phyloP scores from a whole-genome alignment of 1,140 invertebrate species.

The Hycleus cichorii region DNA sequence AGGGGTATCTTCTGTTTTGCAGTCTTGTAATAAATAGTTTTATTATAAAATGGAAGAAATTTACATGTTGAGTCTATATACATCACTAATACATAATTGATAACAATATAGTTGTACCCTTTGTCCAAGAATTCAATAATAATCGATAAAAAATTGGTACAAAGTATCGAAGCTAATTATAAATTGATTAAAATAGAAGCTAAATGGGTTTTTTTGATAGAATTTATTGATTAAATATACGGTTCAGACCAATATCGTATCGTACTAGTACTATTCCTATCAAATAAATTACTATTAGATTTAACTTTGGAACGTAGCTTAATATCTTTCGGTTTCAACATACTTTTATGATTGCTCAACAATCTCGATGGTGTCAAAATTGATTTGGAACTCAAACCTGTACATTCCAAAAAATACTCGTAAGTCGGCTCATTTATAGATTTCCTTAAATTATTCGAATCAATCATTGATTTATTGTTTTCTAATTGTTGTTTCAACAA shows the following conservation, averaged over 20 bases:
- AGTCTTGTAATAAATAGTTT: too few species aligned
- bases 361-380: slow-evolving; percentile 64
- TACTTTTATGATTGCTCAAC: slow-evolving; percentile 66
- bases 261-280: slow-evolving; percentile 29
- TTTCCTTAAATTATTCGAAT: neutral
- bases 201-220: too few species aligned
- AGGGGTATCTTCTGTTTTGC: too few species aligned
- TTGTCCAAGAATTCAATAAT: too few species aligned
- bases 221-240: slow-evolving; percentile 26
- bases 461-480: slow-evolving; percentile 5
- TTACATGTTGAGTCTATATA: too few species aligned
- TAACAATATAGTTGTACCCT: too few species aligned
- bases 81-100: too few species aligned
- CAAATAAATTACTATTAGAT: slow-evolving; percentile 27
- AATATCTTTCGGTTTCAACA: slow-evolving; percentile 70
- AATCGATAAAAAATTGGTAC: too few species aligned
- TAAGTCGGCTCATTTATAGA: slow-evolving; percentile 43
- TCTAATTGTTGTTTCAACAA: slow-evolving; percentile 31
- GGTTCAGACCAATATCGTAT: slow-evolving; percentile 40
- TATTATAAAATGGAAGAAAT: too few species aligned
- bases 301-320: slow-evolving; percentile 52
- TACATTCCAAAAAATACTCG: slow-evolving; percentile 70
- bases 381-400: slow-evolving; percentile 72
- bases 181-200: too few species aligned
- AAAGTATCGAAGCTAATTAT: too few species aligned